Conservation (phyloP, 2,797 vertebrate genomes). For the Margarornis squamiger region DNA sequence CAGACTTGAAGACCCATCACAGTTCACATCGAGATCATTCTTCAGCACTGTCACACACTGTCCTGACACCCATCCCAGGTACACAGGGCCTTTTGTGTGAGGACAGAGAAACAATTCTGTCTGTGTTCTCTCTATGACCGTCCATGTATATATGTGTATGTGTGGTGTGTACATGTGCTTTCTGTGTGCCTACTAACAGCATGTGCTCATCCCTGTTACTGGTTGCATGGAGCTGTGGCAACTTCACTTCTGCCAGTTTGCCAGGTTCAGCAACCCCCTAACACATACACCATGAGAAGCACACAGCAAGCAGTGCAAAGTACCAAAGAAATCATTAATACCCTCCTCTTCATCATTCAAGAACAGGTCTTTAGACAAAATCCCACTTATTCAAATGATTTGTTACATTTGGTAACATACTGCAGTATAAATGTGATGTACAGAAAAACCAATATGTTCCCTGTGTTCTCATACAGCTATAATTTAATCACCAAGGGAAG, state of each 20-base stretch:
- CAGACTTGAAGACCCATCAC: not conserved
- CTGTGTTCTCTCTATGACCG: not conserved
- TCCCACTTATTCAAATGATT: not conserved
- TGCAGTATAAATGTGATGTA: not conserved
- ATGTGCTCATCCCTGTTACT: not conserved
- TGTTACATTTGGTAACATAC: not conserved
- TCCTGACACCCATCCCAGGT: accelerated
- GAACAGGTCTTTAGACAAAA: not conserved
- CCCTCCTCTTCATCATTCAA: not conserved
- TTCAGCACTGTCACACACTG: not conserved
- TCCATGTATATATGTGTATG: no score
- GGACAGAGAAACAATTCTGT: not conserved
- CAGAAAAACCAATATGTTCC: not conserved
- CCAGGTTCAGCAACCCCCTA: not conserved
- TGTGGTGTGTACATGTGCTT: accelerated
- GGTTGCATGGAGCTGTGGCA: not conserved
- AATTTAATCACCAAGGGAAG: not conserved
- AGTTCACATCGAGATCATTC: not conserved
- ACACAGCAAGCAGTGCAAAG: not conserved
- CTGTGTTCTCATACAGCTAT: not conserved
- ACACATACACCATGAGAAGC: not conserved
- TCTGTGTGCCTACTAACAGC: not conserved
- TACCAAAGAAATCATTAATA: not conserved
- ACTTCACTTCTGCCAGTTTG: not conserved
- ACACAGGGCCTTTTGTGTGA: accelerated